Evolutionary conservation across 2,113 vertebrate genomes (phyloP).

Genomic region (Rhinolophus ferrumequinum): DNA sequence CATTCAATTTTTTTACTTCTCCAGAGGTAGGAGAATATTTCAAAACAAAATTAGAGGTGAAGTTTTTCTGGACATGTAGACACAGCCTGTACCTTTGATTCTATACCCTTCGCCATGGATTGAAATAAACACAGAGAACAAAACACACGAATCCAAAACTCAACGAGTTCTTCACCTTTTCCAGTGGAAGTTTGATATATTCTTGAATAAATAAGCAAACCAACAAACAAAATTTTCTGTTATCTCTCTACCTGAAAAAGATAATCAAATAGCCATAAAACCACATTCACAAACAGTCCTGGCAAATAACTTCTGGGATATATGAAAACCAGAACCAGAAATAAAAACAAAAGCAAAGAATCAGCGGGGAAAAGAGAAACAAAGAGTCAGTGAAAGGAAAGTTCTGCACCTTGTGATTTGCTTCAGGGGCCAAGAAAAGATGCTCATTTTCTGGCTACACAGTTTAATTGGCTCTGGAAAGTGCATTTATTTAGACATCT

Average conservation of each 20-base stretch:
- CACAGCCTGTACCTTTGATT: neutral
- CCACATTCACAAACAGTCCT: neutral
- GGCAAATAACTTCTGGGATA: neutral
- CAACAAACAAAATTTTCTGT: neutral
- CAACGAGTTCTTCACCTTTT: neutral
- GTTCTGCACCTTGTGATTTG: neutral
- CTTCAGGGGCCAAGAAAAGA: neutral
- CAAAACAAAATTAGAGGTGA: neutral
- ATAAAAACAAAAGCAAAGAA: neutral
- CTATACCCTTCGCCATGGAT: neutral
- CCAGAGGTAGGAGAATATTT: neutral
- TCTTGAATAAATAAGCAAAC: neutral
- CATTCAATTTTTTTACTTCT: conserved; percentile 44
- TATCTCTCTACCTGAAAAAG: neutral
- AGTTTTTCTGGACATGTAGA: neutral
- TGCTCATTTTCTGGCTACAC: neutral
- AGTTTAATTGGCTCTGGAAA: neutral
- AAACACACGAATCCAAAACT: neutral
- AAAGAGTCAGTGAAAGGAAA: neutral
- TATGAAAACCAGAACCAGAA: neutral
- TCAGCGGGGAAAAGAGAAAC: neutral
- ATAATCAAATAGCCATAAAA: neutral
- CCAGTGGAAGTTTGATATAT: neutral
- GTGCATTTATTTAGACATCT: neutral
- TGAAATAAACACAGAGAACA: conserved; percentile 17